These are phyloP conservation scores for Orchestes rusci DNA, from an alignment of 2,888 invertebrate genomes.

Conservation along the genomic window DNA sequence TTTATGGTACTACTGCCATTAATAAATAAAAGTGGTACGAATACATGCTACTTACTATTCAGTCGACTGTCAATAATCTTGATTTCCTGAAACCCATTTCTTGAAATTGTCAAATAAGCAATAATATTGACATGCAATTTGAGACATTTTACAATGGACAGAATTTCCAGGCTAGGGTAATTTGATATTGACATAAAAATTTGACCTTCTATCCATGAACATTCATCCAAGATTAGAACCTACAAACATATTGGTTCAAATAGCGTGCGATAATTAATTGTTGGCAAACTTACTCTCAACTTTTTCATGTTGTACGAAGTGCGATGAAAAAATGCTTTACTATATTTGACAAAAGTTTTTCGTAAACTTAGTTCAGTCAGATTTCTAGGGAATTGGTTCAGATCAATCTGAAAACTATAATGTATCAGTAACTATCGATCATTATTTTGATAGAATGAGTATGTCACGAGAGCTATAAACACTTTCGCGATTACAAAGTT, in stretches of 20 bases:
- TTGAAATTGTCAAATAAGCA: slow-evolving; percentile 69
- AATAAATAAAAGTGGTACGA: slow-evolving; percentile 1
- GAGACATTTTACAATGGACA: slow-evolving; percentile 59
- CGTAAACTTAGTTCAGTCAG: slow-evolving; percentile 55
- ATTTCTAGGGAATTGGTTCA: slow-evolving; percentile 57
- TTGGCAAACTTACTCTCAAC: slow-evolving; percentile 27
- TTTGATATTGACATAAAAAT: slow-evolving; percentile 68
- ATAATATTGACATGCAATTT: slow-evolving; percentile 55
- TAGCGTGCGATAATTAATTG: too few species aligned
- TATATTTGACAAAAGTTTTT: slow-evolving; percentile 39
- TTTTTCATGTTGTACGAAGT: slow-evolving; percentile 28
- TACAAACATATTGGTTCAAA: slow-evolving; percentile 39
- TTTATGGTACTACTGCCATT: neutral
- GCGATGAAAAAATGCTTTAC: slow-evolving; percentile 35
- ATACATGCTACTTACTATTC: slow-evolving; percentile 31
- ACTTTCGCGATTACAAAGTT: too few species aligned
- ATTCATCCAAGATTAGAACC: slow-evolving; percentile 64
- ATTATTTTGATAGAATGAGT: too few species aligned
- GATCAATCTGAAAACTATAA: slow-evolving; percentile 52
- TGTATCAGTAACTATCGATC: too few species aligned
- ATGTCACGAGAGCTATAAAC: too few species aligned
- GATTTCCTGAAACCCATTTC: slow-evolving; percentile 59
- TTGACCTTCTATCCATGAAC: slow-evolving; percentile 68
- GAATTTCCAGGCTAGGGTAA: slow-evolving; percentile 52
- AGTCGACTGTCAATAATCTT: slow-evolving; percentile 40